Conservation (phyloP, 1,140 invertebrate species). For the Dolichoris vasculosae region DNA sequence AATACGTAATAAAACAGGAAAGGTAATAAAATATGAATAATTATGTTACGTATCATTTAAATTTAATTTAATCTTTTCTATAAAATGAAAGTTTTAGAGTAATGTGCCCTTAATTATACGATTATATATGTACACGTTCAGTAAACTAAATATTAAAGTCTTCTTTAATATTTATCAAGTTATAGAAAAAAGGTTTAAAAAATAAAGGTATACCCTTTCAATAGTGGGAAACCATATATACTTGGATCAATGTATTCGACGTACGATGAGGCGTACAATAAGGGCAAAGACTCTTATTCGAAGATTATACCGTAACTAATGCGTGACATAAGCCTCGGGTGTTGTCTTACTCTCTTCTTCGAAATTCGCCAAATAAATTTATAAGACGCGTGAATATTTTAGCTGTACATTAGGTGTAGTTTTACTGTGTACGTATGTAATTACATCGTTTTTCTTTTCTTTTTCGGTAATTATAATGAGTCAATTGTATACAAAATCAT, state of each 20-base stretch:
- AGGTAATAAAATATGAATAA: too few species aligned
- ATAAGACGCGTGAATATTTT: background rate
- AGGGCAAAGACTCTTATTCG: background rate
- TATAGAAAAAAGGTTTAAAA: too few species aligned
- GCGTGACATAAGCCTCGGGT: background rate
- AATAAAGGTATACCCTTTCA: background rate
- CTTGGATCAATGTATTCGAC: background rate
- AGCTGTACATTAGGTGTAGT: background rate
- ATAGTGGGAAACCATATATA: background rate
- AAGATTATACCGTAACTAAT: constrained; percentile 21
- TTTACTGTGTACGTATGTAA: background rate
- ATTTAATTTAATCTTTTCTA: too few species aligned
- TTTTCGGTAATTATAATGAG: background rate
- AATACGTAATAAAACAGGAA: too few species aligned
- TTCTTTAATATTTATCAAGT: background rate
- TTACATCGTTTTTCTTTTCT: background rate
- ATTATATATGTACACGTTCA: too few species aligned
- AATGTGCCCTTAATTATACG: too few species aligned
- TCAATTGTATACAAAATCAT: background rate
- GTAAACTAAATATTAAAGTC: too few species aligned
- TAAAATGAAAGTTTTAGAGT: too few species aligned
- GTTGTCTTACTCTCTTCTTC: background rate
- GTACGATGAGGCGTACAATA: background rate
- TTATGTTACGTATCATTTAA: too few species aligned
- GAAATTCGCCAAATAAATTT: constrained; percentile 26